Percentiles rank a stretch among this genome's conserved stretches.
Evolutionary conservation across 2,797 vertebrate genomes (phyloP).

Genomic region (Poecilia velifera): DNA sequence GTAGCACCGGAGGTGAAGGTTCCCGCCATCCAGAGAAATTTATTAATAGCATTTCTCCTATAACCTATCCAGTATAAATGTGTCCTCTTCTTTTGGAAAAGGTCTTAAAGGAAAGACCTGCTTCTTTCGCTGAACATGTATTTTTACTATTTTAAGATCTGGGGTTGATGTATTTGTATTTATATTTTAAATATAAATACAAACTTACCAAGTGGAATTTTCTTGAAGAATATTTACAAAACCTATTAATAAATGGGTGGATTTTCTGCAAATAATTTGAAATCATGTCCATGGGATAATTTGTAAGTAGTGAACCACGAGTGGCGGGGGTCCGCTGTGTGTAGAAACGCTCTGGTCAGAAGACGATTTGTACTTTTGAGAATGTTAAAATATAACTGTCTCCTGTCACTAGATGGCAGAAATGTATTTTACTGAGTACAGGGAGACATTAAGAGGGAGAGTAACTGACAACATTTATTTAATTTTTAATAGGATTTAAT

Average conservation of each 20-base stretch:
- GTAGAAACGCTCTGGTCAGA: too few relatives aligned
- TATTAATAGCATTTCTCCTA: background rate
- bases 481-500: background rate
- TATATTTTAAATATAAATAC: background rate
- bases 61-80: background rate
- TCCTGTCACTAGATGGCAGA: slow-evolving; percentile 61
- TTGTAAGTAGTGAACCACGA: too few relatives aligned
- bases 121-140: background rate
- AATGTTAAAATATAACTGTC: background rate
- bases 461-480: background rate
- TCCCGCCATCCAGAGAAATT: background rate
- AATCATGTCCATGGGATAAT: too few relatives aligned
- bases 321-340: too few relatives aligned
- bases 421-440: background rate
- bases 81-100: background rate
- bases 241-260: too few relatives aligned
- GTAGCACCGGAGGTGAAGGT: background rate
- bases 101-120: background rate
- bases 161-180: background rate
- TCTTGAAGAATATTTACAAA: too few relatives aligned
- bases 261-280: too few relatives aligned
- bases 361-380: too few relatives aligned
- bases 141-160: slow-evolving; percentile 4
- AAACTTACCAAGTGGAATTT: too few relatives aligned
- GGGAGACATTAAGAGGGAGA: background rate